A percentile compares a stretch with the other conserved stretches of the same genome.
Evolutionary conservation across 2,797 vertebrate genomes (phyloP).

Genomic region (Calcarius lapponicus): DNA sequence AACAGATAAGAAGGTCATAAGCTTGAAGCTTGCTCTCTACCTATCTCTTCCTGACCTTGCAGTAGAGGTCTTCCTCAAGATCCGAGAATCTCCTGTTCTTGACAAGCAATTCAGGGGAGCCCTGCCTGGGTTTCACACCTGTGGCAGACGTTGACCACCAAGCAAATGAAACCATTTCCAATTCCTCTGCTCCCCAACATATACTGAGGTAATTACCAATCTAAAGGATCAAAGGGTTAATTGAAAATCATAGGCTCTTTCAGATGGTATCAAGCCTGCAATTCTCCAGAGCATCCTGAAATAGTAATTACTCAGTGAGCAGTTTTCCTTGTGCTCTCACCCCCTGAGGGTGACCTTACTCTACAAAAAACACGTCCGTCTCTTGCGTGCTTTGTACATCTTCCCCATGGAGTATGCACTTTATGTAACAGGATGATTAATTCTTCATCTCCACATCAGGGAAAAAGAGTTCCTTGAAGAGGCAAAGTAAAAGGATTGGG

Average conservation of each 20-base stretch:
- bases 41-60: neutral
- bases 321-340: conserved; percentile 24
- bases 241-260: conserved; percentile 44
- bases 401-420: conserved; percentile 33
- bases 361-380: neutral
- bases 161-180: neutral
- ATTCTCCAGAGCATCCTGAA: conserved; percentile 24
- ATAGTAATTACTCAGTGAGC: conserved; percentile 40
- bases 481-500: neutral
- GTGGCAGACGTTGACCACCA: neutral
- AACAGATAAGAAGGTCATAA: neutral
- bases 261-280: neutral
- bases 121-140: neutral
- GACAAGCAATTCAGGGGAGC: neutral
- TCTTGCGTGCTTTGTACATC: neutral
- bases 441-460: conserved; percentile 35
- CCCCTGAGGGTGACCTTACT: conserved; percentile 54
- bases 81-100: neutral
- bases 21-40: rapidly evolving
- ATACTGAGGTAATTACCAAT: conserved; percentile 18
- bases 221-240: conserved; percentile 36
- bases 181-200: neutral
- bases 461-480: conserved; percentile 25
- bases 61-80: neutral
- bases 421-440: conserved; percentile 60